Evolutionary conservation across 1,140 invertebrate species (phyloP), one percentile per base, ranked within the genome.

Genomic region (Hirudo medicinalis): DNA sequence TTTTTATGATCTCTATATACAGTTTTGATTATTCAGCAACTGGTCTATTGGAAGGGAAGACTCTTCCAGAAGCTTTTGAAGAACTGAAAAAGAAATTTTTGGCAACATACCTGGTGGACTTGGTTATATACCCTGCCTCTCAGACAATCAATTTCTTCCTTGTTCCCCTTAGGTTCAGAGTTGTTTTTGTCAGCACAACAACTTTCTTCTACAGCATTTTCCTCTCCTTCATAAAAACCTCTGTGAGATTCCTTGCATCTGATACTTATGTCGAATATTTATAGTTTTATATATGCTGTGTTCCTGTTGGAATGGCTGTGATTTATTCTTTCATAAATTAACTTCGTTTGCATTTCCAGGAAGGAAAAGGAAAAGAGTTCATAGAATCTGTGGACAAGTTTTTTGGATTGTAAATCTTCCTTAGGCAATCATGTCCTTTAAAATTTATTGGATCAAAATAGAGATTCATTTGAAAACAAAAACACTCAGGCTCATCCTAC

Each of bases 21-120:
- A 6, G 1, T 49, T 8, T 49, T 49, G 9, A 49, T 49, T 49
- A 49, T 49, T 63, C 15, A 63, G 57, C 57, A 63, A 63, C 57
- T 63, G 57, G 57, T 22, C 4, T 63, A 19, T 32, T 25, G 29
- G 57, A 63, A 63, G 57, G 57, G 22, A 63, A 63, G 19, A 19
- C 22, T 25, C 29, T 63, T 63, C 8, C 22, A 32, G 57, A 63
- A n/a, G 22, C 22, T 32, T 22, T 63, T 13, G 20, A 22, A n/a
- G 57, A 63, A 15, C 29, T 63, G 57, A 63, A 63, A 32, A 32
- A 63, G 29, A 63, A 63, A 63, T 63, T 63, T 63, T 6, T 63
- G 22, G 6, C 57, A 32, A 32, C 57, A 13, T 63, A 63, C 29
- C 17, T 63, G 57, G 57, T 63, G 57, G 57, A 63, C 17, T n/a